A percentile compares a stretch with the other conserved stretches of the same genome.
phyloP scores from a whole-genome alignment of 2,888 invertebrate species.

The Pimpla rufipes region DNA sequence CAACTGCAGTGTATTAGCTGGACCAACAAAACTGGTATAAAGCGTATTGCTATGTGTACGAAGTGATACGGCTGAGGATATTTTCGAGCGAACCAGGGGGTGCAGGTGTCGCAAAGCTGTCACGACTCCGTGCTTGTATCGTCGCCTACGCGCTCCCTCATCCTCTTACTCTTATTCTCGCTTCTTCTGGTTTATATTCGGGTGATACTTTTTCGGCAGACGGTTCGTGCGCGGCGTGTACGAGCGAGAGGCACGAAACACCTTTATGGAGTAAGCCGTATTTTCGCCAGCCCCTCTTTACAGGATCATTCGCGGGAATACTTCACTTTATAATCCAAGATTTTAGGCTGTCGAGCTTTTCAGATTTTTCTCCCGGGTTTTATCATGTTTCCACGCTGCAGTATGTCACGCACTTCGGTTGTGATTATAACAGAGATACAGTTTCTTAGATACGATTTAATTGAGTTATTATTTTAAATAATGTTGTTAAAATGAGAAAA shows the following conservation, averaged over 20 bases:
- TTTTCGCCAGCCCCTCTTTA: constrained; percentile 3
- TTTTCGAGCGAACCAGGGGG: constrained; percentile 29
- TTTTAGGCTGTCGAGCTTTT: constrained; percentile 2
- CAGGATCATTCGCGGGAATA: constrained; percentile 36
- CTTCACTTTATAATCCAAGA: constrained; percentile 18
- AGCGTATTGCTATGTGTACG: not conserved
- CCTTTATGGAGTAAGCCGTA: constrained; percentile 54
- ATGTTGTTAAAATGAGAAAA: too few relatives aligned
- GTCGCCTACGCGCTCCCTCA: constrained; percentile 27
- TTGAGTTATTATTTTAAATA: not conserved
- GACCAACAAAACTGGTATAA: not conserved
- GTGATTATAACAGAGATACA: not conserved
- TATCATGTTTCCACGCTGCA: not conserved
- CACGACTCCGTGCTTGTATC: constrained; percentile 74
- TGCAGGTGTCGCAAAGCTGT: constrained; percentile 80
- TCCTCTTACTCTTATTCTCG: constrained; percentile 44
- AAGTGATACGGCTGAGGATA: constrained; percentile 12
- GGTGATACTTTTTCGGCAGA: constrained; percentile 8
- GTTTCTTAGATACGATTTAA: not conserved
- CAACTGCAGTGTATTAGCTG: not conserved
- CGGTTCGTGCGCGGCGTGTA: constrained; percentile 1
- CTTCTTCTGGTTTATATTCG: constrained; percentile 48
- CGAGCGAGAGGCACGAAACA: constrained; percentile 18
- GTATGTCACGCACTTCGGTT: too few relatives aligned
- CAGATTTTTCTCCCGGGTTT: not conserved